Conservation (phyloP, 2,113 vertebrate genomes). For the Cheilinus undulatus region DNA sequence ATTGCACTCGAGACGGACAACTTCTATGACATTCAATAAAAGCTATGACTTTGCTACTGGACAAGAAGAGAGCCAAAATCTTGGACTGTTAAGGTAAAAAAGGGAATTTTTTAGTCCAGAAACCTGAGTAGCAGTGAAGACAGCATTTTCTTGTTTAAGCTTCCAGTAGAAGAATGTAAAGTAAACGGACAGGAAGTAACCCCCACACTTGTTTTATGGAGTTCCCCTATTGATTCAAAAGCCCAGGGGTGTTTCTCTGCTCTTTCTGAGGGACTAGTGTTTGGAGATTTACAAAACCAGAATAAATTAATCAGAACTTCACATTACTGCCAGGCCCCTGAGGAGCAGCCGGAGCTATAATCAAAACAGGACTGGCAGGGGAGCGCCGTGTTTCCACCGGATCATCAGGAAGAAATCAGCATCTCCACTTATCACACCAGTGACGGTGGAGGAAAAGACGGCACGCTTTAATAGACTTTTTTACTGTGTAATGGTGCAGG, state of each 20-base stretch:
- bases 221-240: slow-evolving; percentile 25
- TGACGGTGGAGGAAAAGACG: background rate
- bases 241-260: slow-evolving; percentile 1
- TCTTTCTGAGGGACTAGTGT: slow-evolving; percentile 28
- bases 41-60: no score
- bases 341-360: slow-evolving; percentile 37
- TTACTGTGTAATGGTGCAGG: slow-evolving; percentile 4
- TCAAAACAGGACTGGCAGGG: slow-evolving; percentile 44
- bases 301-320: slow-evolving; percentile 61
- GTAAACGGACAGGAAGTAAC: slow-evolving; percentile 7
- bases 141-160: background rate
- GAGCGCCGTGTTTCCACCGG: slow-evolving; percentile 23
- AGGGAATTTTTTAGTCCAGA: background rate
- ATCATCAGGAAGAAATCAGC: slow-evolving; percentile 41
- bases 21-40: no score
- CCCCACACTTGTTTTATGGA: slow-evolving; percentile 2
- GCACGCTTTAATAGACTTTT: background rate
- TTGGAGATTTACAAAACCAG: slow-evolving; percentile 34
- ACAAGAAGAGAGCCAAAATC: background rate
- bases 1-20: no score
- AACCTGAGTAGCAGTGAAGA: background rate
- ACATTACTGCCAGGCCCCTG: slow-evolving; percentile 15
- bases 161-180: background rate
- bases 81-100: background rate
- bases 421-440: slow-evolving; percentile 16